Base-by-base conservation (phyloP, 2,797 vertebrate genomes). In the Chaenodraco wilsoni region DNA sequence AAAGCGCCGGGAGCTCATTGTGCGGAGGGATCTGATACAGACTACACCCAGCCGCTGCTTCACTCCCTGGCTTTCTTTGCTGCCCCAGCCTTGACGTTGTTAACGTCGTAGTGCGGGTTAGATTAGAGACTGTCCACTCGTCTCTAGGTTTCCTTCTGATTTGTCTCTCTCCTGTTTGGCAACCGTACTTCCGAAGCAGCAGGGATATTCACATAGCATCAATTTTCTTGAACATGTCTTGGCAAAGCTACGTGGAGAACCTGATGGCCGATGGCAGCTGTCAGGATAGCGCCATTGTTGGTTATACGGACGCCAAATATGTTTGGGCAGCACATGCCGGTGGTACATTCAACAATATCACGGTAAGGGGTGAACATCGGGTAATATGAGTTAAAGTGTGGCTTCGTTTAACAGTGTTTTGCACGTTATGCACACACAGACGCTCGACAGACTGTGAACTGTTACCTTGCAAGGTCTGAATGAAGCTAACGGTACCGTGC, bases 241-340 rank as follows among this genome's bases (percentile, higher is more conserved):
- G 97, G 97, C 94, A 97, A 94, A 94, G 94, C 95, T 98, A 98
- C 95, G 96, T 98, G 95, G 96, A 98, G 56, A 97, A 96, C 96
- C 96, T 98, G 95, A 98, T 98, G 97, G 95, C 94, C 93, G 96
- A 98, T 94, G 96, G 96, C 94, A 95, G 94, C 96, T 98, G 97
- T 96, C 97, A 97, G 95, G 97, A 98, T 93, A 92, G 95, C 96
- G 96, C 97, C 96, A 98, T 98, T 95, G 96, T 98, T 92, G 97
- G 97, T 78, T 98, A 96, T 90, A 93, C 93, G 90, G 96, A 98
- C 94, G 95, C 96, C 94, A 98, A 98, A 94, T 97, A 97, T 89
- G 96, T 98, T 82, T 98, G 97, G 97, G 97, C 97, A 89, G 95
- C 96, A 81, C 93, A 95, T 87, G 83, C 95, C 82, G 96, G 96